Evolutionary conservation across 2,113 vertebrate genomes (phyloP).

Genomic region (Tursiops truncatus): DNA sequence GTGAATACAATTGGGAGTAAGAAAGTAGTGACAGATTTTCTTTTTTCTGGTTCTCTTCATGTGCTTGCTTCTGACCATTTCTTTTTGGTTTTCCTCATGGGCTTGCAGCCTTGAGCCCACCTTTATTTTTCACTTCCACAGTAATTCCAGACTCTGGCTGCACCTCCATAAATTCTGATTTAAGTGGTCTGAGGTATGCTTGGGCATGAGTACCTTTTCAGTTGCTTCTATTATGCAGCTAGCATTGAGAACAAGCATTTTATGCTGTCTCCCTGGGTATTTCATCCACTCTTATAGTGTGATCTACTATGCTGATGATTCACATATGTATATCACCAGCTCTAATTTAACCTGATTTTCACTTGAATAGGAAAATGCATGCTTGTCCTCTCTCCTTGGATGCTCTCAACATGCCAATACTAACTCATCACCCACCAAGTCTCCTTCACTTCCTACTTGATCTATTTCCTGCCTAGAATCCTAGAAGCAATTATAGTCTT

Average conservation of each 20-base stretch:
- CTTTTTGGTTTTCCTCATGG: background rate
- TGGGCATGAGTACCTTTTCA: background rate
- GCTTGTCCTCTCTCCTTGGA: background rate
- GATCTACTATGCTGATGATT: background rate
- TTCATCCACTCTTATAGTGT: background rate
- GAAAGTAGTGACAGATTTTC: background rate
- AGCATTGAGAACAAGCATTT: background rate
- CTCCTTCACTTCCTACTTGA: background rate
- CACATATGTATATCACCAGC: background rate
- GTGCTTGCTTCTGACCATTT: background rate
- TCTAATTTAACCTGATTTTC: background rate
- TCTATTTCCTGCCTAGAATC: background rate
- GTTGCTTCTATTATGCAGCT: background rate
- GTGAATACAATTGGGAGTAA: background rate
- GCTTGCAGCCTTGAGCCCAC: background rate
- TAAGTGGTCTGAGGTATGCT: background rate
- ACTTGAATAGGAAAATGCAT: background rate
- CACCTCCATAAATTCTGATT: background rate
- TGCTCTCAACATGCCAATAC: background rate
- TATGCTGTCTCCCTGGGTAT: background rate
- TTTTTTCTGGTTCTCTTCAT: background rate
- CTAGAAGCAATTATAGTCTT: background rate
- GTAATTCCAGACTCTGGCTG: background rate
- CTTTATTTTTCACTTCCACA: background rate
- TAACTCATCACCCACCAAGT: background rate